Conservation (phyloP, 2,797 vertebrate genomes). For the Siniperca undulata region DNA sequence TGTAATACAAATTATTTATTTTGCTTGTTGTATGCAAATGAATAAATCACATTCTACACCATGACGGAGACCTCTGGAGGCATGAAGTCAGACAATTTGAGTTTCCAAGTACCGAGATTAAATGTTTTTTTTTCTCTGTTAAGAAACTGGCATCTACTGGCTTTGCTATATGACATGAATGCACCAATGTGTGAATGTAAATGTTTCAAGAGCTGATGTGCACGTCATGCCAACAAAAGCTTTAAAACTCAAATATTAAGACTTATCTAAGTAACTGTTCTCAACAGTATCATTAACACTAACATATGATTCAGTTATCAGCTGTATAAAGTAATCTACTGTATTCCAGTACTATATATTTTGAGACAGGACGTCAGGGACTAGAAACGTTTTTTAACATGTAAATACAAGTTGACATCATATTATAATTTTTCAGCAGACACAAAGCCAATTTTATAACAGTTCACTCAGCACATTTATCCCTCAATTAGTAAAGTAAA, state of each 20-base stretch:
- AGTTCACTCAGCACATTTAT: background rate
- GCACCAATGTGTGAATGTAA: background rate
- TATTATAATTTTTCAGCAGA: background rate
- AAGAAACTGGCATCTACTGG: background rate
- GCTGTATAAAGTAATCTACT: background rate
- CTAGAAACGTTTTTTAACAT: background rate
- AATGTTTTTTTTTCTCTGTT: background rate
- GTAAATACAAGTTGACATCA: background rate
- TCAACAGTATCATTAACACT: background rate
- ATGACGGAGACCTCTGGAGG: too few relatives aligned
- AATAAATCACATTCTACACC: background rate
- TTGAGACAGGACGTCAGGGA: background rate
- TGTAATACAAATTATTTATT: background rate
- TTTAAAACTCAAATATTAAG: background rate
- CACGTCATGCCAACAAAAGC: background rate
- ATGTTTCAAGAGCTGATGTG: background rate
- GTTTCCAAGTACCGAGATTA: background rate
- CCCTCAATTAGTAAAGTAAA: background rate
- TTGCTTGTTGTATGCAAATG: background rate
- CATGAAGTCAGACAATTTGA: too few relatives aligned
- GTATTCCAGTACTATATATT: background rate
- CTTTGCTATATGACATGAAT: slow-evolving; percentile 10
- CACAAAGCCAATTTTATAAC: background rate
- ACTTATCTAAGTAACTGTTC: too few relatives aligned
- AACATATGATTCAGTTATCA: background rate